Conservation (phyloP, 2,888 invertebrate species). For the Sceliomorpha sp. region DNA sequence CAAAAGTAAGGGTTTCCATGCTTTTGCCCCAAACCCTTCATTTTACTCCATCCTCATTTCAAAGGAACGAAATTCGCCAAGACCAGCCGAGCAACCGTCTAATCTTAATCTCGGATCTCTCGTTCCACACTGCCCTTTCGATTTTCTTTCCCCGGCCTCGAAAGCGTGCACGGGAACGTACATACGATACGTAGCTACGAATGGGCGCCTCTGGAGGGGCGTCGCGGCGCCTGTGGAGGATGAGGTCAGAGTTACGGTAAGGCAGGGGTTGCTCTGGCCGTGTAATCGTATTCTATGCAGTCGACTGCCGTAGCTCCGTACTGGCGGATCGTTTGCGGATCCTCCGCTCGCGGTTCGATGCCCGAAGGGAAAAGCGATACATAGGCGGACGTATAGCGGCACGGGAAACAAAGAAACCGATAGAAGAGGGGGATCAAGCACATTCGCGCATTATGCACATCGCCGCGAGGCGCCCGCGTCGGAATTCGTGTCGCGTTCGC, state of each 20-base stretch:
- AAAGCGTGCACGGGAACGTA: constrained; percentile 30
- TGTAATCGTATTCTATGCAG: constrained; percentile 76
- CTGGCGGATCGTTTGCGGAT: constrained; percentile 64
- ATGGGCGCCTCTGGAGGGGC: constrained; percentile 44
- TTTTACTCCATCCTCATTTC: too few species aligned
- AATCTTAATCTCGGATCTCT: constrained; percentile 6
- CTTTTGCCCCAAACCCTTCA: too few species aligned
- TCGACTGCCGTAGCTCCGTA: constrained; percentile 75
- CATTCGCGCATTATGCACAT: constrained; percentile 7
- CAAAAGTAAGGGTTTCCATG: too few species aligned
- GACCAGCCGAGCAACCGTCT: constrained; percentile 4
- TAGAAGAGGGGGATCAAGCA: neutral
- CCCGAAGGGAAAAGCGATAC: constrained; percentile 16
- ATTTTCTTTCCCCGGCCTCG: constrained; percentile 29
- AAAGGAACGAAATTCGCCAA: too few species aligned
- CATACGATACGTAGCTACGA: constrained; percentile 12
- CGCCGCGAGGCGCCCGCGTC: constrained; percentile 1
- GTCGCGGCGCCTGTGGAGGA: constrained; percentile 48
- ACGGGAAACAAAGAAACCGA: neutral
- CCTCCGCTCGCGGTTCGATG: constrained; percentile 30
- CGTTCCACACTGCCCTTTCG: constrained; percentile 14
- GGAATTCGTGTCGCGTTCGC: neutral
- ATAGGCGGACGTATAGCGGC: too few species aligned
- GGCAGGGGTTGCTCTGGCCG: constrained; percentile 68
- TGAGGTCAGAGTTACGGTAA: constrained; percentile 59